Evolutionary conservation across 2,797 vertebrate species (phyloP), one percentile per base, ranked within the genome.

Genomic region (Sorex maritimensis): DNA sequence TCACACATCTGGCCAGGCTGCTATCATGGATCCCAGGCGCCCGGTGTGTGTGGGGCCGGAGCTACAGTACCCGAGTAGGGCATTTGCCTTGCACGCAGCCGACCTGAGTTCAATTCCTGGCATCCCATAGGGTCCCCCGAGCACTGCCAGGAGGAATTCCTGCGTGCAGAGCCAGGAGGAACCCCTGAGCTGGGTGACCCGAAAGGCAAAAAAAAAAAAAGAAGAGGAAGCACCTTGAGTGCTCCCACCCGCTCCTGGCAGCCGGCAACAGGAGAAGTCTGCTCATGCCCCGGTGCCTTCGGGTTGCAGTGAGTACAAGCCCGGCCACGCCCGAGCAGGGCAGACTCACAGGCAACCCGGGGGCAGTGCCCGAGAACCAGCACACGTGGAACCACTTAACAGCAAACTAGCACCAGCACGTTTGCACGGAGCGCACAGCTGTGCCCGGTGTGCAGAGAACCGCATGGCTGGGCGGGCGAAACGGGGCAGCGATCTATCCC

Each of bases 321-420:
- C 30, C 2, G 68, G 61, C 93, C 94, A 89, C 74, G 95, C 73
- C 78, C 0, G 0, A 7, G 11, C 14, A 34, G 14, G 17, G 74
- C 13, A 0, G 2, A 68, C 52, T 7, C 13, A 34, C 6, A 4
- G 44, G 15, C 21, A 6, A 38, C 67, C 41, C 3, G 1, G 1
- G 7, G 41, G 69, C 79, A 6, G 74, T 6, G 69, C 49, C 11
- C 23, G 11, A 28, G 11, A 26, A 38, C 28, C 58, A 1, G 0
- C 23, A 49, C 88, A 79, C 5, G 4, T 88, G 86, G 90, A 71
- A 49, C 74, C 61, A 72, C 86, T 86, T 72, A 52, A 88, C 55
- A 41, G 84, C 86, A 30, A 15, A 28, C 74, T 19, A 13, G 72
- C 12, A 2, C 58, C 58, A 68, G 88, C 41, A 5, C 61, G 28